Evolutionary conservation across 2,113 vertebrate genomes (phyloP).

Genomic region (Sinocyclocheilus anshuiensis): DNA sequence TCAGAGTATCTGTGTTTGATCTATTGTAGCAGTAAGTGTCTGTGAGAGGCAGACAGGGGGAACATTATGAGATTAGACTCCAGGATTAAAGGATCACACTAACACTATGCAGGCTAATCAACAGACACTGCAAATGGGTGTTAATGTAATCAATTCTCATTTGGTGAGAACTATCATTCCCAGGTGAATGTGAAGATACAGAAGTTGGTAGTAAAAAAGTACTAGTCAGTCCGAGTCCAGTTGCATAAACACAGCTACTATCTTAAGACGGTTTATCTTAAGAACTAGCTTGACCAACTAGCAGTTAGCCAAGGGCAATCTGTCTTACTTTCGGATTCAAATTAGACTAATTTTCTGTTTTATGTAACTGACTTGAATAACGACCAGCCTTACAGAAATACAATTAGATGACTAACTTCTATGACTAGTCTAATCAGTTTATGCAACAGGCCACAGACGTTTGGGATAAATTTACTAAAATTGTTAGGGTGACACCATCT

Average conservation of each 20-base stretch:
- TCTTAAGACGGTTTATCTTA: not conserved
- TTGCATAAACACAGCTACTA: not conserved
- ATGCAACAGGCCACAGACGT: not conserved
- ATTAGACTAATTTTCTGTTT: not conserved
- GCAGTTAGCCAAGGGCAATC: not conserved
- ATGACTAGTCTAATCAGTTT: not conserved
- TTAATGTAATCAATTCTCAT: conserved; percentile 42
- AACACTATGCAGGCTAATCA: conserved; percentile 29
- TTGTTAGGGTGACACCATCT: not conserved
- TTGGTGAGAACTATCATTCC: conserved; percentile 1
- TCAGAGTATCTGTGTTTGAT: conserved; percentile 27
- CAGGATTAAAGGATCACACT: conserved; percentile 57
- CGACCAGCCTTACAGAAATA: not conserved
- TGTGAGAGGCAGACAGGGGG: not conserved
- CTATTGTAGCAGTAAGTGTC: conserved; percentile 20
- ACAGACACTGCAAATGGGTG: conserved; percentile 28
- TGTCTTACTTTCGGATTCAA: not conserved
- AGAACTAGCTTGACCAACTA: not conserved
- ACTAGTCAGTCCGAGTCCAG: not conserved
- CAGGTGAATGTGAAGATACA: conserved; percentile 7
- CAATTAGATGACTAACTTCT: not conserved
- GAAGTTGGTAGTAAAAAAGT: not conserved
- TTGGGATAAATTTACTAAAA: not conserved
- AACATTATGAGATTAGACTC: conserved; percentile 46
- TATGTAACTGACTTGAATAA: not conserved